phyloP scores from a whole-genome alignment of 2,113 vertebrate species.

The Anarhynchus alexandrinus region DNA sequence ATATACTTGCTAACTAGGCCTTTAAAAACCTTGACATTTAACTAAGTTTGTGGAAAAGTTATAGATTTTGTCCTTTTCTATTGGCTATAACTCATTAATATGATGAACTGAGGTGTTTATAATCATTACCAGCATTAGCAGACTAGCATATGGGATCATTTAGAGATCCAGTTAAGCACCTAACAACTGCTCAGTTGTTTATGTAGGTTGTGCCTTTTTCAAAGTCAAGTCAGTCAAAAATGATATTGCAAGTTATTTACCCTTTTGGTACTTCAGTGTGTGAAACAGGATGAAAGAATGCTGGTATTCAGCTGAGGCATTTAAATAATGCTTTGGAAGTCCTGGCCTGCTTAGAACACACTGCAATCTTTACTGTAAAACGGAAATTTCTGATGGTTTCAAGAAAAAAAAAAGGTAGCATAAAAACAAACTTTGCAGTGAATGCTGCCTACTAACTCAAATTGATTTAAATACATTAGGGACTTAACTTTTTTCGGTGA shows the following conservation, averaged over 20 bases:
- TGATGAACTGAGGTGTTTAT: slow-evolving; percentile 71
- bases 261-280: slow-evolving; percentile 72
- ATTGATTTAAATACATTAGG: slow-evolving; percentile 15
- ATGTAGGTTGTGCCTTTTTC: slow-evolving; percentile 66
- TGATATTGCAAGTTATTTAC: slow-evolving; percentile 80
- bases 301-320: slow-evolving; percentile 71
- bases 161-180: slow-evolving; percentile 53
- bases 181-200: slow-evolving; percentile 60
- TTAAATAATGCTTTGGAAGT: slow-evolving; percentile 73
- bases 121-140: slow-evolving; percentile 62
- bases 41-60: slow-evolving; percentile 85
- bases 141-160: slow-evolving; percentile 26
- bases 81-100: slow-evolving; percentile 79
- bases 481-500: neutral
- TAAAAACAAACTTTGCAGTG: slow-evolving; percentile 44
- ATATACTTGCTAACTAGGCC: slow-evolving; percentile 99
- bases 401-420: slow-evolving; percentile 24
- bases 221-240: slow-evolving; percentile 80
- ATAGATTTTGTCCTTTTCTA: slow-evolving; percentile 77
- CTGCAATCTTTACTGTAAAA: slow-evolving; percentile 48
- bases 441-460: slow-evolving; percentile 24
- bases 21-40: slow-evolving; percentile 98
- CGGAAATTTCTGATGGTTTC: slow-evolving; percentile 54
- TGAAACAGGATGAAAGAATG: slow-evolving; percentile 71
- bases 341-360: slow-evolving; percentile 45